A percentile compares a stretch with the other conserved stretches of the same genome.
These are phyloP conservation scores for Cynodonichthys magdalenae DNA, from an alignment of 2,797 vertebrate genomes.

Conservation along the genomic window DNA sequence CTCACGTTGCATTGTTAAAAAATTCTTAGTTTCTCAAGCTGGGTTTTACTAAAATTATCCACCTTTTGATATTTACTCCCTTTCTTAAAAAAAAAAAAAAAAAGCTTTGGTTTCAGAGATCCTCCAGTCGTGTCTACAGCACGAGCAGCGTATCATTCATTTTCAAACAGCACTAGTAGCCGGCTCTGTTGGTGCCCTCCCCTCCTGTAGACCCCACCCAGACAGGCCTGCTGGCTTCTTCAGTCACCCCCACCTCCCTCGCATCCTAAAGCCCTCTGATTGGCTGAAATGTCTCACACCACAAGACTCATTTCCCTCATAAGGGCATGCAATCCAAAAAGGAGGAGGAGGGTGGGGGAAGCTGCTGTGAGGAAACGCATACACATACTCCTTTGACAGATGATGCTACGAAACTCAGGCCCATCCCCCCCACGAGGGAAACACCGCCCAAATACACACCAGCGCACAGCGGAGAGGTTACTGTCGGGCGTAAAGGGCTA, in stretches of 20 bases:
- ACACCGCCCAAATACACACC: background rate
- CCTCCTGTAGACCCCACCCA: constrained; percentile 66
- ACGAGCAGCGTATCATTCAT: constrained; percentile 70
- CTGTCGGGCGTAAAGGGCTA: constrained; percentile 55
- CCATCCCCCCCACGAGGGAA: constrained; percentile 32
- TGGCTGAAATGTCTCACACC: constrained; percentile 81
- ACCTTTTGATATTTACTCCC: background rate
- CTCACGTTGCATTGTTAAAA: constrained; percentile 79
- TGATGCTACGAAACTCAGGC: constrained; percentile 30
- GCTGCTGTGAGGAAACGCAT: constrained; percentile 2
- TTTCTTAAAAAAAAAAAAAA: background rate
- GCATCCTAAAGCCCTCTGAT: constrained; percentile 52
- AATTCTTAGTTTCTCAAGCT: background rate
- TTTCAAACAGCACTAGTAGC: constrained; percentile 71
- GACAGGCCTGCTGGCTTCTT: constrained; percentile 29
- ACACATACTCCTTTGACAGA: constrained; percentile 12
- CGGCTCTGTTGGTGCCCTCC: constrained; percentile 54
- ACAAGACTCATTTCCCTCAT: constrained; percentile 71
- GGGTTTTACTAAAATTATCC: background rate
- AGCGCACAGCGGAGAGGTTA: constrained; percentile 62
- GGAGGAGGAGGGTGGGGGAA: constrained; percentile 32
- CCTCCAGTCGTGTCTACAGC: constrained; percentile 45
- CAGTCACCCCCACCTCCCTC: background rate
- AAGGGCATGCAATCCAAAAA: constrained; percentile 62
- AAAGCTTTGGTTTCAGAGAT: constrained; percentile 3